Evolutionary conservation across 2,797 vertebrate species (phyloP).

Genomic region (Momotus momota): DNA sequence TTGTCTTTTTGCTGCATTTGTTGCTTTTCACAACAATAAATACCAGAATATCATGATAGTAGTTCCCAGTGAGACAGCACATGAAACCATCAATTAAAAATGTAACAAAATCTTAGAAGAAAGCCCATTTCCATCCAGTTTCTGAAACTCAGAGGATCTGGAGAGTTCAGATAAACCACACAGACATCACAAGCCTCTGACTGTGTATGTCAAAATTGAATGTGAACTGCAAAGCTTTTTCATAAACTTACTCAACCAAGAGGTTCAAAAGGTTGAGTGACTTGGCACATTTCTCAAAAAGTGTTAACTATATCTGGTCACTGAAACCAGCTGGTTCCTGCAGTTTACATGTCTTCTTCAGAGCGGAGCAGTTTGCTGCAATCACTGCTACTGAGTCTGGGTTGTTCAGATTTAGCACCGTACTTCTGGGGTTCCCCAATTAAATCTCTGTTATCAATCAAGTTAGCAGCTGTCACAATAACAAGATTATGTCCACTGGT

Average conservation of each 20-base stretch:
- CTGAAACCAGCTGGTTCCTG: not conserved
- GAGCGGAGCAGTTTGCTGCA: not conserved
- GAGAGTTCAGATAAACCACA: not conserved
- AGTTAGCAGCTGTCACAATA: not conserved
- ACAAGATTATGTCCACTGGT: not conserved
- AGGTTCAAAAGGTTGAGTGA: not conserved
- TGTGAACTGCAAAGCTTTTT: not conserved
- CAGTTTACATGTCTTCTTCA: not conserved
- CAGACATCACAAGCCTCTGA: not conserved
- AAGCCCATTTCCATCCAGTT: not conserved
- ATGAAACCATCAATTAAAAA: not conserved
- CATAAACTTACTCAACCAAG: not conserved
- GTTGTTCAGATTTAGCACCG: not conserved
- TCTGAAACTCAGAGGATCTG: not conserved
- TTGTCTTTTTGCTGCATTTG: not conserved
- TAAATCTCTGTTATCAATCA: not conserved
- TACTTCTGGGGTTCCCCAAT: not conserved
- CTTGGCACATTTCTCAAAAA: not conserved
- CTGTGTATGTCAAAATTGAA: not conserved
- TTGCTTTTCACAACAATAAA: not conserved
- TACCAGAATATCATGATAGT: not conserved
- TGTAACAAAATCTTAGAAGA: not conserved
- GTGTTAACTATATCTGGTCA: not conserved
- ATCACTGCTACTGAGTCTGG: not conserved
- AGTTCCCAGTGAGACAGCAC: not conserved